Evolutionary conservation across 2,888 invertebrate genomes (phyloP).

Genomic region (Melipona beecheii): DNA sequence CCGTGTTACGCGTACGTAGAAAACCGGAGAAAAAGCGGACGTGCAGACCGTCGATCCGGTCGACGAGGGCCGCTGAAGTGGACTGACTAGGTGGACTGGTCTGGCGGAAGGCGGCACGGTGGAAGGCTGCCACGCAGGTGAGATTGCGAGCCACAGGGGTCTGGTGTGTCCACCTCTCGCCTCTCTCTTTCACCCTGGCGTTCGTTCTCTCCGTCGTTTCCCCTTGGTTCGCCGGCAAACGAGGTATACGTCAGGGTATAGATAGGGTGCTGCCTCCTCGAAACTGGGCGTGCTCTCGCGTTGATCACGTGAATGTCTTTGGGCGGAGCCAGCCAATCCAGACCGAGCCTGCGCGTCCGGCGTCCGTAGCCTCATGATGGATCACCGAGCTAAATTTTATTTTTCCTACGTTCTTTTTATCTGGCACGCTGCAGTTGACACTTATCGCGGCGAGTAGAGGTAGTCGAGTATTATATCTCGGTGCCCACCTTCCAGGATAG

Average conservation of each 20-base stretch:
- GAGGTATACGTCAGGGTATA: slow-evolving; percentile 46
- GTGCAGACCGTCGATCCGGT: slow-evolving; percentile 61
- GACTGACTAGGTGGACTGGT: slow-evolving; percentile 70
- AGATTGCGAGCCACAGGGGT: slow-evolving; percentile 73
- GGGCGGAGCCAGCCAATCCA: slow-evolving; percentile 80
- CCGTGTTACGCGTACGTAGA: slow-evolving; percentile 36
- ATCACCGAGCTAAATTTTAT: slow-evolving; percentile 81
- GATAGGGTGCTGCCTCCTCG: slow-evolving; percentile 60
- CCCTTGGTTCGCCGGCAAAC: slow-evolving; percentile 27
- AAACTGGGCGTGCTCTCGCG: slow-evolving; percentile 60
- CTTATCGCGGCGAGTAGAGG: slow-evolving; percentile 77
- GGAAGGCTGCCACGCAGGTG: slow-evolving; percentile 76
- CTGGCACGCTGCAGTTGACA: slow-evolving; percentile 83
- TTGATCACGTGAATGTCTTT: slow-evolving; percentile 74
- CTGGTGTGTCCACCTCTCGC: slow-evolving; percentile 61
- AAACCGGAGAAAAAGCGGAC: slow-evolving; percentile 36
- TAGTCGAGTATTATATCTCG: slow-evolving; percentile 74
- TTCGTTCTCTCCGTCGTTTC: slow-evolving; percentile 1
- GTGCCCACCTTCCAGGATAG: slow-evolving; percentile 71
- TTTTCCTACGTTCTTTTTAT: slow-evolving; percentile 82
- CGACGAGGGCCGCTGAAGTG: slow-evolving; percentile 69
- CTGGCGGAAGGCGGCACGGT: slow-evolving; percentile 67
- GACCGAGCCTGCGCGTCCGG: slow-evolving; percentile 69
- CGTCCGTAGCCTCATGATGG: slow-evolving; percentile 82
- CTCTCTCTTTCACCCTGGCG: slow-evolving; percentile 31